Percentiles rank a stretch among this genome's conserved stretches.
These are phyloP conservation scores for Danio tinwini DNA, from an alignment of 2,797 vertebrate genomes.

Conservation along the genomic window DNA sequence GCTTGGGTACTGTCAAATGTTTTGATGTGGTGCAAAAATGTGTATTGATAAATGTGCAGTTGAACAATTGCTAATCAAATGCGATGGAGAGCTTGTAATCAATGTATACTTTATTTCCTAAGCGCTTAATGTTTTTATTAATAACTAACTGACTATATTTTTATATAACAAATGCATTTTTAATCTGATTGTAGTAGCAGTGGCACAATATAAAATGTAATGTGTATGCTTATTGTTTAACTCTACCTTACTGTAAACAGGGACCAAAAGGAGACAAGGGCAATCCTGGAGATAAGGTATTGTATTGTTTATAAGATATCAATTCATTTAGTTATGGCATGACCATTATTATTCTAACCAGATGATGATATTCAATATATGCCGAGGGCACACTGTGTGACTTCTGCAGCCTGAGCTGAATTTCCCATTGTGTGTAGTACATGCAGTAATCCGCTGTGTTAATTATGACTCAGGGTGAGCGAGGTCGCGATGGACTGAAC, in stretches of 20 bases:
- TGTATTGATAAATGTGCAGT: too few species aligned
- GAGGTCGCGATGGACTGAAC: constrained; percentile 79
- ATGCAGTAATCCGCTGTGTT: constrained; percentile 2
- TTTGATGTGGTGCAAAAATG: too few species aligned
- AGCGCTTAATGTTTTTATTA: neutral
- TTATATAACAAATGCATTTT: neutral
- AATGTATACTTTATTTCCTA: too few species aligned
- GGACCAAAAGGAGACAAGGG: constrained; percentile 82
- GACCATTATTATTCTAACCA: neutral
- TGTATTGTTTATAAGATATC: neutral
- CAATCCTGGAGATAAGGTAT: constrained; percentile 78
- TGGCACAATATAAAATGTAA: neutral
- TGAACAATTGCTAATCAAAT: too few species aligned
- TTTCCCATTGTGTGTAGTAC: neutral
- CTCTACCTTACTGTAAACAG: constrained; percentile 62
- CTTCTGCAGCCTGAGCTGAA: neutral
- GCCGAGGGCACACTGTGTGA: neutral
- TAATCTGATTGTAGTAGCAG: neutral
- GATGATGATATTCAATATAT: neutral
- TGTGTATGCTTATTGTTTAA: neutral
- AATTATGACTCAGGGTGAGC: constrained; percentile 79
- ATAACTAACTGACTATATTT: neutral
- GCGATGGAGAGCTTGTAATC: too few species aligned
- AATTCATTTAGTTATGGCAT: neutral
- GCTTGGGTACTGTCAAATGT: too few species aligned